Evolutionary conservation across 2,888 invertebrate genomes (phyloP), one percentile per base, ranked within the genome.

Genomic region (Drosophila emarginata): DNA sequence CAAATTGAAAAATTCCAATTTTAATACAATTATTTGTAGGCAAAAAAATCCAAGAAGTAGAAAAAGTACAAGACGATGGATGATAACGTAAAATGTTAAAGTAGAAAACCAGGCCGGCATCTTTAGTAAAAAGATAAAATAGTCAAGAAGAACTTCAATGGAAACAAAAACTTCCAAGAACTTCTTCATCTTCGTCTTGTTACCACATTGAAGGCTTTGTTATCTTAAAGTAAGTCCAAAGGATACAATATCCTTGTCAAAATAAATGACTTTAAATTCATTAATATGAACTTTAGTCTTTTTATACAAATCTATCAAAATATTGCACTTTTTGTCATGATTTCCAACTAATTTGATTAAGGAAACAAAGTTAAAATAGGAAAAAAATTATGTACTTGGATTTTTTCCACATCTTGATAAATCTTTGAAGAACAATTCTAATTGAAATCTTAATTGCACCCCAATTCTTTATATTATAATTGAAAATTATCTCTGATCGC

Each of bases 1-100:
- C 67, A 81, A 86, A 86, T 86, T 79, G 76, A 88, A 88, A 82
- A 88, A 80, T 81, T 81, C 78, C 78, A 71, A 76, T 80, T 87
- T 79, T 67, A 80, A 78, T 76, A 67, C 74, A 79, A 77, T 75
- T 77, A 78, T 75, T 74, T 62, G 73, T 64, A 70, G 76, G 71
- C 72, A 62, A 64, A 52, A 60, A 60, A 70, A 65, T 23, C 58
- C 63, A 28, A 50, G 36, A 51, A 26, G 28, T 4, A 50, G 15
- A 5, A 51, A 15, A 36, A 50, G 51, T 21, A 56, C 15, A 56
- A 56, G 18, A 37, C 56, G 45, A 45, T 45, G 45, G 45, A 45
- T 45, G 45, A 45, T 21, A 45, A 45, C 45, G 45, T 21, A 21
- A 21, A 45, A 45, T 21, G 9, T 40, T 4, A 18, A 45, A 18